Conservation (phyloP, 2,797 vertebrate species). For the Onychomys leucogaster region DNA sequence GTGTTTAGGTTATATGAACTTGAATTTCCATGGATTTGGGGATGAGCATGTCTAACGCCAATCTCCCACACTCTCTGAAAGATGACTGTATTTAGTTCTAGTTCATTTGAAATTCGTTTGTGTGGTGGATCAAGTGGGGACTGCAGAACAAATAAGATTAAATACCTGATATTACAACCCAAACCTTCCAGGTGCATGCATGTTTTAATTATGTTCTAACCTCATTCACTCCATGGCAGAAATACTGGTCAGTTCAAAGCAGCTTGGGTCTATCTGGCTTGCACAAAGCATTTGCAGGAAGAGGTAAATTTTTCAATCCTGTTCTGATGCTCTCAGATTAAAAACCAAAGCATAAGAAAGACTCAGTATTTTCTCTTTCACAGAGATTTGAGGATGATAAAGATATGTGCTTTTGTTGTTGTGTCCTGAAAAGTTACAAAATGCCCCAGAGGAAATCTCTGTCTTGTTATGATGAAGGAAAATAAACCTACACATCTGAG, state of each 20-base stretch:
- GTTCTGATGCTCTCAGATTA: background rate
- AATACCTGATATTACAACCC: conserved; percentile 14
- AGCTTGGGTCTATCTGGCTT: background rate
- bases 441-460: conserved; percentile 39
- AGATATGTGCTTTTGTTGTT: background rate
- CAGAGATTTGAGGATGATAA: background rate
- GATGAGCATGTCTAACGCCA: background rate
- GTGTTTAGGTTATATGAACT: background rate
- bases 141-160: background rate
- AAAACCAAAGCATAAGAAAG: background rate
- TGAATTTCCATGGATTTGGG: background rate
- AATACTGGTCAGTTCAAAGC: background rate
- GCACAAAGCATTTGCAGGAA: background rate
- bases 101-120: conserved; percentile 17
- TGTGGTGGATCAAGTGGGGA: background rate
- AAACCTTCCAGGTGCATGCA: conserved; percentile 5
- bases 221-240: background rate
- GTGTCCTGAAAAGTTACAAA: conserved; percentile 49
- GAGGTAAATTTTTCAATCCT: conserved; percentile 2
- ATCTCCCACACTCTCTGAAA: background rate
- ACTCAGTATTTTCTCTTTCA: background rate
- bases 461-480: background rate
- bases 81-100: background rate
- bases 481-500: background rate
- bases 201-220: background rate